Base-by-base conservation (phyloP, 2,113 vertebrate species). In the Melanostigma gelatinosum region DNA sequence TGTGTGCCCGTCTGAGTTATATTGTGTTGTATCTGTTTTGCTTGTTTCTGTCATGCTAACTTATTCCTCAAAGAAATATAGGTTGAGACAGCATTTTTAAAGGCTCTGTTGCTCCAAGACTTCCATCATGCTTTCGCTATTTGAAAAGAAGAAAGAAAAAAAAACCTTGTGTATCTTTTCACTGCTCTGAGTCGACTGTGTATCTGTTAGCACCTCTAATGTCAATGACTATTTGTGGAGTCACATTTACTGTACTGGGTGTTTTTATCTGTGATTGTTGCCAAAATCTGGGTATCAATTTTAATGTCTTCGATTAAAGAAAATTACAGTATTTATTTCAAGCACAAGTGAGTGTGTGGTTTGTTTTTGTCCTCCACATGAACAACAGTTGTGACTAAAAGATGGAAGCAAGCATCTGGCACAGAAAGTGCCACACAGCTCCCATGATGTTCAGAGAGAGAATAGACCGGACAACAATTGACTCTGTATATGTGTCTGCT, bases 291-390 rank as follows among this genome's bases (percentile, higher is more conserved):
- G 2, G 34, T 63, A 62, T 87, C 27, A 22, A 67, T 68, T 72
- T 68, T 57, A 77, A 75, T 89, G 83, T 88, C 64, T 71, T 79
- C 48, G 65, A 77, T 60, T 86, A 80, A 79, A 84, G 32, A 42
- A 68, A 11, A 65, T 82, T 75, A 34, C 32, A 61, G 34, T 46
- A 55, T 46, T 78, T 9, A 52, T 75, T 84, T 76, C 36, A 71
- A 60, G 42, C 8, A 73, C 36, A 20, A 42, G 16, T 3, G 1
- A 29, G 29, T 67, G 27, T 71, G 18, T 48, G 32, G 6, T 4
- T 24, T 50, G 0, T 40, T 13, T 32, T 52, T 36, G 13, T 42
- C 22, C 44, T 60, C 1, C 16, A 82, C 40, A 78, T 85, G 85
- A 84, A 88, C 60, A 34, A 44, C 24, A 75, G 3, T 24, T 73